Conservation (phyloP, 2,797 vertebrate genomes). For the Neosalanx taihuensis region DNA sequence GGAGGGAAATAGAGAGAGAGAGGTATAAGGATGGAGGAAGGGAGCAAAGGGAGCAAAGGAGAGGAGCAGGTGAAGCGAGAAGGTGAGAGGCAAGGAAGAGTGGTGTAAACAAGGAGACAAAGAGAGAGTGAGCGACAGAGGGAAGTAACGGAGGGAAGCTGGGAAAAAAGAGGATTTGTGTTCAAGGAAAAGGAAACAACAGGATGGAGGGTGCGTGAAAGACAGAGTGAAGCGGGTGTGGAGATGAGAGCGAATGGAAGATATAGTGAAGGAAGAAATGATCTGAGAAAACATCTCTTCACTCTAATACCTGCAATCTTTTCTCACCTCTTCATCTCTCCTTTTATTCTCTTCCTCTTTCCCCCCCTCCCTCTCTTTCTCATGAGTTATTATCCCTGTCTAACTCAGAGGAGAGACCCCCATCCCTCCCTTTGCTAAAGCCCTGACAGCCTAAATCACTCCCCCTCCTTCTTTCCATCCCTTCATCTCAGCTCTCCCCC, state of each 20-base stretch:
- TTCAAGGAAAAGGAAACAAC: too few relatives aligned
- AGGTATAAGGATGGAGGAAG: slow-evolving; percentile 16
- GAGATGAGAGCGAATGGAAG: slow-evolving; percentile 20
- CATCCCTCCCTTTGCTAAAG: neutral
- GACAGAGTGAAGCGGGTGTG: too few relatives aligned
- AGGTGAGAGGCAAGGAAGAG: slow-evolving; percentile 50
- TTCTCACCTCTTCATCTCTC: slow-evolving; percentile 2
- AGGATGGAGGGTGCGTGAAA: too few relatives aligned
- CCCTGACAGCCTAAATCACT: slow-evolving; percentile 2
- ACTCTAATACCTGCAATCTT: neutral
- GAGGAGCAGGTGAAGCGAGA: slow-evolving; percentile 9
- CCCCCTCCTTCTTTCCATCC: neutral
- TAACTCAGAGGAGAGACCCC: neutral
- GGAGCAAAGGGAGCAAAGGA: slow-evolving; percentile 3
- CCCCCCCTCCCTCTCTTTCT: slow-evolving; percentile 60
- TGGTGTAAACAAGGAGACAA: slow-evolving; percentile 25
- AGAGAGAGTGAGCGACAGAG: slow-evolving; percentile 34
- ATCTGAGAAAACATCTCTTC: slow-evolving; percentile 40
- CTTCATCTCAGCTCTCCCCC: slow-evolving; percentile 25
- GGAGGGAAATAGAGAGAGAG: slow-evolving; percentile 1
- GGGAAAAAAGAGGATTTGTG: too few relatives aligned
- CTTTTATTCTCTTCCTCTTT: slow-evolving; percentile 7
- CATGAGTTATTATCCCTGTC: neutral
- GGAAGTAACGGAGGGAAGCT: neutral
- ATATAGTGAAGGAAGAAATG: slow-evolving; percentile 32